A percentile compares a stretch with the other conserved stretches of the same genome.
phyloP scores from a whole-genome alignment of 2,113 vertebrate genomes.

The Stegastes partitus region DNA sequence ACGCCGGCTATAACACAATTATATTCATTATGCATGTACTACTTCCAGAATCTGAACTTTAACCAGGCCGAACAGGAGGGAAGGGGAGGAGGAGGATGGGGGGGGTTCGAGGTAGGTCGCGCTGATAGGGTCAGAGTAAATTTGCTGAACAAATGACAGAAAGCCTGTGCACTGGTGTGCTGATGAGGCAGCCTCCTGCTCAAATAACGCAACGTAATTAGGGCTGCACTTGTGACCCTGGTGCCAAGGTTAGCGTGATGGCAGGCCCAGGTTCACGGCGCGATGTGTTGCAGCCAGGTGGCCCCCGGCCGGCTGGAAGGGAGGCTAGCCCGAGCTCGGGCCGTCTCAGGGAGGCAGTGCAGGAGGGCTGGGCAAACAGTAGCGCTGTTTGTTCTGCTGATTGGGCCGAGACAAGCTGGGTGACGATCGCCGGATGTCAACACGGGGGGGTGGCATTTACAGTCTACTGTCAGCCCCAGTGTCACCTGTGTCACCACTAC shows the following conservation, averaged over 20 bases:
- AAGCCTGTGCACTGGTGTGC: constrained; percentile 66
- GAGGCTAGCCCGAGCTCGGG: constrained; percentile 12
- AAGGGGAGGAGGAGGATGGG: not conserved
- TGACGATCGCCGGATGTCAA: constrained; percentile 76
- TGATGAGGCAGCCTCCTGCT: constrained; percentile 64
- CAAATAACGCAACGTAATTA: constrained; percentile 81
- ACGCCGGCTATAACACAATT: constrained; percentile 71
- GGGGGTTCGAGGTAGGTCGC: not conserved
- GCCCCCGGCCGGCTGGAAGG: constrained; percentile 31
- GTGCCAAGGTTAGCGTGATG: constrained; percentile 81
- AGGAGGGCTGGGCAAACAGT: constrained; percentile 76
- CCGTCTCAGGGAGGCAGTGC: not conserved
- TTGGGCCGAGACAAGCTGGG: constrained; percentile 62
- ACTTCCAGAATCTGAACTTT: constrained; percentile 75
- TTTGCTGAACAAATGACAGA: constrained; percentile 75
- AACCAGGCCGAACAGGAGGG: constrained; percentile 49
- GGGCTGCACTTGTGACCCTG: constrained; percentile 80
- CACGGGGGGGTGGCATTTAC: constrained; percentile 74
- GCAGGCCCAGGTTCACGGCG: constrained; percentile 63
- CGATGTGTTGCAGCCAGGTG: constrained; percentile 74
- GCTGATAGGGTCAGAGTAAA: constrained; percentile 67
- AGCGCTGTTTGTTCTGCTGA: constrained; percentile 82
- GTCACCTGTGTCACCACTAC: constrained; percentile 75
- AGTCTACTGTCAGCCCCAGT: constrained; percentile 74
- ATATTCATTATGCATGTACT: constrained; percentile 73